These are phyloP conservation scores for Pachycephala philippinensis DNA, from an alignment of 2,113 vertebrate species.

Conservation along the genomic window DNA sequence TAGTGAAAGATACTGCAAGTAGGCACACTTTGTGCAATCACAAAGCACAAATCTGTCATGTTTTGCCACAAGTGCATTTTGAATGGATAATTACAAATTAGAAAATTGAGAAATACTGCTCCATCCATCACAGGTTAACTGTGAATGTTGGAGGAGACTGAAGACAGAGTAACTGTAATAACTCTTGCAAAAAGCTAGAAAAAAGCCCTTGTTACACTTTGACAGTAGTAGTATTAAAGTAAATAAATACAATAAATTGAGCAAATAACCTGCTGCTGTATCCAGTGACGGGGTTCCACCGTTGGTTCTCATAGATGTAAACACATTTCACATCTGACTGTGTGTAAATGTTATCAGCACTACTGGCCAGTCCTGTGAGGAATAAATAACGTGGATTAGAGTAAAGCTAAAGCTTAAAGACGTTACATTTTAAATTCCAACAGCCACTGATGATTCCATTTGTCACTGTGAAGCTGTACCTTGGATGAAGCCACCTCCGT, in stretches of 20 bases:
- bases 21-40: not conserved
- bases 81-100: not conserved
- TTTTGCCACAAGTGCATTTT: not conserved
- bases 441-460: not conserved
- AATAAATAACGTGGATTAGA: not conserved
- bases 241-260: not conserved
- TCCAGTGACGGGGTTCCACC: constrained; percentile 95
- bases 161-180: not conserved
- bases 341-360: constrained; percentile 84
- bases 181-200: not conserved
- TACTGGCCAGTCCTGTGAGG: constrained; percentile 80
- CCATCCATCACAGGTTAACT: not conserved
- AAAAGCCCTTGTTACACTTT: not conserved
- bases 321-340: constrained; percentile 91
- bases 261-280: constrained; percentile 86
- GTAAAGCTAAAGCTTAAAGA: not conserved
- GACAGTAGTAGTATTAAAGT: not conserved
- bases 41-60: not conserved
- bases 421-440: not conserved
- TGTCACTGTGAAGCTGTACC: constrained; percentile 70
- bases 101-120: not conserved
- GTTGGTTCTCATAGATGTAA: constrained; percentile 96
- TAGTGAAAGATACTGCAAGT: not conserved
- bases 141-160: not conserved
- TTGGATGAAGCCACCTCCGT: constrained; percentile 89